Percentiles rank a stretch among this genome's conserved stretches.
phyloP scores from a whole-genome alignment of 2,888 invertebrate species.

The Oeneis ivallda region DNA sequence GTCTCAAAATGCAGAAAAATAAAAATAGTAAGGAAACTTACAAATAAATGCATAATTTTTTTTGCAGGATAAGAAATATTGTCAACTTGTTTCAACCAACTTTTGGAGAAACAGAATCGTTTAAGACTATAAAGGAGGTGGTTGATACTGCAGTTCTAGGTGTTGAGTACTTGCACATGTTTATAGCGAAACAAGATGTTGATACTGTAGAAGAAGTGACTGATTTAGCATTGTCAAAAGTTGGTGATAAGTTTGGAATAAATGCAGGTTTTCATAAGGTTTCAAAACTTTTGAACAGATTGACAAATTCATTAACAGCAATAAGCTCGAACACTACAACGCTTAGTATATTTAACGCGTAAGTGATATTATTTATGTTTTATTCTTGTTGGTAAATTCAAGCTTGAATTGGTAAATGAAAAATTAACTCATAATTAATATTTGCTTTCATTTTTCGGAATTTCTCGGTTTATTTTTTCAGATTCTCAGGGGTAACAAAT shows the following conservation, averaged over 20 bases:
- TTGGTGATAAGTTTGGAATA: constrained; percentile 40
- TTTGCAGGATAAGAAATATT: constrained; percentile 63
- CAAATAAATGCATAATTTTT: too few relatives aligned
- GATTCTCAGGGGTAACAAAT: constrained; percentile 60
- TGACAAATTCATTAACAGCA: constrained; percentile 48
- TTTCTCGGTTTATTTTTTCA: constrained; percentile 41
- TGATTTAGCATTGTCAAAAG: constrained; percentile 34
- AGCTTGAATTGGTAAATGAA: not conserved
- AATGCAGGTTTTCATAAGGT: constrained; percentile 36
- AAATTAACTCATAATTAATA: not conserved
- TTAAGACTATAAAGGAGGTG: constrained; percentile 55
- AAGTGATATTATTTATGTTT: constrained; percentile 47
- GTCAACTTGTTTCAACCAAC: constrained; percentile 65
- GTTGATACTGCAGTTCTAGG: constrained; percentile 53
- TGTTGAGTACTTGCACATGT: constrained; percentile 58
- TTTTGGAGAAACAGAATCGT: constrained; percentile 66
- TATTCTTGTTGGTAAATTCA: too few relatives aligned
- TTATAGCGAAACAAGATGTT: constrained; percentile 48
- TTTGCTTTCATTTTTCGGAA: not conserved
- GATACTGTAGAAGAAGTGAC: constrained; percentile 37
- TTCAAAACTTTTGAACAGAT: constrained; percentile 52
- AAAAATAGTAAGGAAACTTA: too few relatives aligned
- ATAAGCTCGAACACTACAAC: constrained; percentile 43
- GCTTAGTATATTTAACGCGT: constrained; percentile 64
- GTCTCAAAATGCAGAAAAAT: too few relatives aligned